Evolutionary conservation across 2,113 vertebrate genomes (phyloP).

Genomic region (Microcebus tavaratra): DNA sequence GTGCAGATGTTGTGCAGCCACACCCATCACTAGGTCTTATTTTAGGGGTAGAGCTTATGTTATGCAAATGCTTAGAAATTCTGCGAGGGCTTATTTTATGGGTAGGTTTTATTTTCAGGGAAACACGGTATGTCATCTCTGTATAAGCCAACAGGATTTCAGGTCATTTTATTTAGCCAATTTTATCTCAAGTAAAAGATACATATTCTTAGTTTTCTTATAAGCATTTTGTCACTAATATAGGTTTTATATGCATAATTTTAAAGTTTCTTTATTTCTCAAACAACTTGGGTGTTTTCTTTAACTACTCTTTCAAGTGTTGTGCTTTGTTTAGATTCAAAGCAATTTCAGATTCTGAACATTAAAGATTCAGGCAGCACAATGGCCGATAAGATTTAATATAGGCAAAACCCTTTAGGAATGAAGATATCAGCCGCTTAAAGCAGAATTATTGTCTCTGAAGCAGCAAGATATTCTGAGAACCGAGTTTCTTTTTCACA

Average conservation of each 20-base stretch:
- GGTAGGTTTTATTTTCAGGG: too few species aligned
- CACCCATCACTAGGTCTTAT: too few species aligned
- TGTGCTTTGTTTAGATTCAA: conserved; percentile 12
- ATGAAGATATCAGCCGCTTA: conserved; percentile 33
- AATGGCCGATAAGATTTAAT: conserved; percentile 40
- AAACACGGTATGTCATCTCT: neutral
- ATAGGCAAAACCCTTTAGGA: neutral
- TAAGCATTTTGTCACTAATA: neutral
- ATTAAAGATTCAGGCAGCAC: neutral
- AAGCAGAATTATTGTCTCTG: conserved; percentile 37
- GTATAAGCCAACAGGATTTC: neutral
- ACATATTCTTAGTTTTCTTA: neutral
- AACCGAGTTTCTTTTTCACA: neutral
- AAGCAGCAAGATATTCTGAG: neutral
- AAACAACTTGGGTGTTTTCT: neutral
- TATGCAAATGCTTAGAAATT: too few species aligned
- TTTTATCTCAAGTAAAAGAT: neutral
- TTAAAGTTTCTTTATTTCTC: neutral
- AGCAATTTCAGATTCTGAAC: neutral
- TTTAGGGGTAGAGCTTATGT: too few species aligned
- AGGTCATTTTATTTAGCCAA: neutral
- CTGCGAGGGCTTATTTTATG: too few species aligned
- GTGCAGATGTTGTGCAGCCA: too few species aligned
- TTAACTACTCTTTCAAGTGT: neutral
- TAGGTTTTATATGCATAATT: conserved; percentile 21